Conservation (phyloP, 2,888 invertebrate genomes). For the Clitarchus hookeri region DNA sequence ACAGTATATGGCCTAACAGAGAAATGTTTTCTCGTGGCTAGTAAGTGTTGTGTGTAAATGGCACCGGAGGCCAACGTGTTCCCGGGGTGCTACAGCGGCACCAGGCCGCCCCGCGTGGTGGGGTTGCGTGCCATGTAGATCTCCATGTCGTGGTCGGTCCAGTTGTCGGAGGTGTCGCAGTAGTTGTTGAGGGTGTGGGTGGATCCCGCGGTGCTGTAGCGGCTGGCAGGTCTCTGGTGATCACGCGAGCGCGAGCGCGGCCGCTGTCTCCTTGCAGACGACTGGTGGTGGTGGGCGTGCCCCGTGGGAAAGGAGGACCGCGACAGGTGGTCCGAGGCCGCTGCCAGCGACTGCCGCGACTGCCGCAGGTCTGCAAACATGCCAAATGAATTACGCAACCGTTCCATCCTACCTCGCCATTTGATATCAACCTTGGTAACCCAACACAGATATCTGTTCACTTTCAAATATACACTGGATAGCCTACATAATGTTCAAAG, state of each 20-base stretch:
- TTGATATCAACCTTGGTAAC: too few species aligned
- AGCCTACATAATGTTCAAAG: too few species aligned
- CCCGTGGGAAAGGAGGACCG: conserved; percentile 71
- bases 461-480: too few species aligned
- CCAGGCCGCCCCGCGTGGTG: conserved; percentile 81
- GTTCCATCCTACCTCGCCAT: too few species aligned
- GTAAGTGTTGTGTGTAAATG: background rate
- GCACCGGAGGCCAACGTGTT: background rate
- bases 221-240: conserved; percentile 71
- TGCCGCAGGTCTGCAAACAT: conserved; percentile 72
- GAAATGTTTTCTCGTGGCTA: too few species aligned
- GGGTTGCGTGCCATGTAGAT: conserved; percentile 93
- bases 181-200: conserved; percentile 82
- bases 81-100: conserved; percentile 72
- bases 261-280: conserved; percentile 60
- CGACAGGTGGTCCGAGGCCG: conserved; percentile 80
- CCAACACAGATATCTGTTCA: too few species aligned
- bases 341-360: conserved; percentile 83
- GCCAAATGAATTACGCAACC: background rate
- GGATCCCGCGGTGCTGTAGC: conserved; percentile 78
- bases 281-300: conserved; percentile 60
- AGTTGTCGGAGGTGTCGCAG: conserved; percentile 82
- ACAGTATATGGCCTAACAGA: too few species aligned
- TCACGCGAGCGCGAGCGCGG: conserved; percentile 79
- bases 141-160: conserved; percentile 96